A percentile compares a stretch with the other conserved stretches of the same genome.
These are phyloP conservation scores for Oscheius myriophilus DNA, from an alignment of 2,888 invertebrate genomes.

Conservation along the genomic window DNA sequence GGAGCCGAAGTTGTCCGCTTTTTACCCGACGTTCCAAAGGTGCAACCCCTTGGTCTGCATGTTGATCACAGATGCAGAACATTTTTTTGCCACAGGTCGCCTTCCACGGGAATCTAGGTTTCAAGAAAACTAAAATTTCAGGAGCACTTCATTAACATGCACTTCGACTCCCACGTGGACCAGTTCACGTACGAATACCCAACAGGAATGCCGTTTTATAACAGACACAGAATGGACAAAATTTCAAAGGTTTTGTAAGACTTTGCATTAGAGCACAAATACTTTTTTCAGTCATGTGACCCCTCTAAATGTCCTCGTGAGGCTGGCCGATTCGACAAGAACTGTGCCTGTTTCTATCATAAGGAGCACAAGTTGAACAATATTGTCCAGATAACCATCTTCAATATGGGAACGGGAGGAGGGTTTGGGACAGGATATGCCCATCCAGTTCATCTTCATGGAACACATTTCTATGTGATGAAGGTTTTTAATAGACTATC, in stretches of 20 bases:
- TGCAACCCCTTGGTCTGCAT: no score
- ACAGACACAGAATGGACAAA: conserved; percentile 43
- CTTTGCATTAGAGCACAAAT: background rate
- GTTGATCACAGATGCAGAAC: no score
- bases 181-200: conserved; percentile 58
- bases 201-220: conserved; percentile 62
- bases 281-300: conserved; percentile 33
- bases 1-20: no score
- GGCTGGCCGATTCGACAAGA: conserved; percentile 37
- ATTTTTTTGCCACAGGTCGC: no score
- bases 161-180: conserved; percentile 63
- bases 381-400: conserved; percentile 62
- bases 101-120: no score
- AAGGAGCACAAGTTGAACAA: conserved; percentile 55
- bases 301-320: conserved; percentile 1
- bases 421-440: conserved; percentile 56
- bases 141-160: conserved; percentile 66
- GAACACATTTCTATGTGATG: conserved; percentile 64
- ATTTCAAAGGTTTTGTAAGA: conserved; percentile 38
- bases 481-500: conserved; percentile 34
- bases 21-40: no score
- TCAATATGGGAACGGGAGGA: conserved; percentile 65
- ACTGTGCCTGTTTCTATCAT: conserved; percentile 64
- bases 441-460: conserved; percentile 66
- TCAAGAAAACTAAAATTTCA: no score